These are phyloP conservation scores for Hirtodrosophila confusa DNA, from an alignment of 2,888 invertebrate genomes.

Conservation along the genomic window DNA sequence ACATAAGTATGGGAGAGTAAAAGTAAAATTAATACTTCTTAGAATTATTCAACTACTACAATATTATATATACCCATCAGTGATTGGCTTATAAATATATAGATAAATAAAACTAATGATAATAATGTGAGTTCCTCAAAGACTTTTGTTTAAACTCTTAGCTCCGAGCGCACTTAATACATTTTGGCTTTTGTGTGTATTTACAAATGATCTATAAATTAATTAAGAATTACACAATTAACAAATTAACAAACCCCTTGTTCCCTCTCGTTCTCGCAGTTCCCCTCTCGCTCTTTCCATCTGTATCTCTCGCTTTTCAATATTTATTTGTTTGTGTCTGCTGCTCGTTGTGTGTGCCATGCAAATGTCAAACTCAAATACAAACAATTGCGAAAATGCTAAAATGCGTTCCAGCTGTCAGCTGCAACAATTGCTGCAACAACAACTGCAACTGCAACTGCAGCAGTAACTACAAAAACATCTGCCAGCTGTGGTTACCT, in stretches of 20 bases:
- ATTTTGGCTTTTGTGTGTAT: constrained; percentile 25
- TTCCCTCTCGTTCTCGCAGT: not conserved
- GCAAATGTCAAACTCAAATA: constrained; percentile 69
- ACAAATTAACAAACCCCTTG: constrained; percentile 15
- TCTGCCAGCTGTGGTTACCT: constrained; percentile 65
- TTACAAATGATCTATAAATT: constrained; percentile 67
- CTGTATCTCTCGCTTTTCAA: constrained; percentile 4
- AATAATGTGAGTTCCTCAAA: constrained; percentile 16
- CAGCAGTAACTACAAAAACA: constrained; percentile 46
- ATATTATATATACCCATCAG: too few species aligned
- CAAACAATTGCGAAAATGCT: constrained; percentile 58
- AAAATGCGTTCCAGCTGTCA: constrained; percentile 53
- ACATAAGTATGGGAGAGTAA: too few species aligned
- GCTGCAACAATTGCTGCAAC: constrained; percentile 28
- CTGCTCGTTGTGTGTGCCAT: constrained; percentile 25
- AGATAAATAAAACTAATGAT: too few species aligned
- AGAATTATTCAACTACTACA: too few species aligned
- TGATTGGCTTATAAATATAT: too few species aligned
- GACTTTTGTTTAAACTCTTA: not conserved
- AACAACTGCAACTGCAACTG: constrained; percentile 20
- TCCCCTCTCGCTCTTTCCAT: not conserved
- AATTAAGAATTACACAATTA: constrained; percentile 68
- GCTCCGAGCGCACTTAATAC: constrained; percentile 6
- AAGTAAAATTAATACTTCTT: too few species aligned
- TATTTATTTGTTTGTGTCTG: constrained; percentile 18